Conservation (phyloP, 2,888 invertebrate genomes). For the Melinopterus prodromus region DNA sequence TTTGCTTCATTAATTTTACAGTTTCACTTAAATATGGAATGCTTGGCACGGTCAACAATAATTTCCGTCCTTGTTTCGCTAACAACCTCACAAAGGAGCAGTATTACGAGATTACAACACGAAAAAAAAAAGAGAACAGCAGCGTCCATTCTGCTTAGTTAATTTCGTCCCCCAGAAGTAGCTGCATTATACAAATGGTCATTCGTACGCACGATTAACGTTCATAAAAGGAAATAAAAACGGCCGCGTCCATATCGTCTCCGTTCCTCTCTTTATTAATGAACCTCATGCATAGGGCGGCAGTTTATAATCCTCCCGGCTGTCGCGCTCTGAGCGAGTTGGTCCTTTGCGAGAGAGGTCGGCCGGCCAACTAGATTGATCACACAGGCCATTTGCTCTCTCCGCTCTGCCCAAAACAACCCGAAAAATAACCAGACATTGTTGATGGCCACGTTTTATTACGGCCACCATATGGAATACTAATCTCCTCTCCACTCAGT, state of each 20-base stretch:
- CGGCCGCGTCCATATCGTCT: conserved; percentile 36
- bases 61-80: too few relatives aligned
- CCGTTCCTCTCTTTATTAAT: conserved; percentile 48
- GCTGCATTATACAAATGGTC: not conserved
- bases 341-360: conserved; percentile 4
- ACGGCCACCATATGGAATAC: conserved; percentile 30
- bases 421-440: conserved; percentile 58
- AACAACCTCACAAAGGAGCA: not conserved
- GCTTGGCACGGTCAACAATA: too few relatives aligned
- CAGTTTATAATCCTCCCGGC: conserved; percentile 51
- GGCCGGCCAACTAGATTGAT: conserved; percentile 53
- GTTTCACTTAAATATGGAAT: too few relatives aligned
- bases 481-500: not conserved
- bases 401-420: conserved; percentile 52
- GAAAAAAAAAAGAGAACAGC: not conserved
- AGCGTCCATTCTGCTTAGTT: not conserved
- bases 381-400: conserved; percentile 57
- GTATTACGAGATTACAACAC: not conserved
- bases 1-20: too few relatives aligned
- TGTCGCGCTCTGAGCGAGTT: not conserved
- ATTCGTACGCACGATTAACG: conserved; percentile 4
- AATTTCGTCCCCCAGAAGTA: not conserved
- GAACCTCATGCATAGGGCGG: conserved; percentile 52
- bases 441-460: conserved; percentile 56
- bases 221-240: conserved; percentile 29